phyloP scores from a whole-genome alignment of 2,113 vertebrate genomes.

The Ranitomeya imitator region DNA sequence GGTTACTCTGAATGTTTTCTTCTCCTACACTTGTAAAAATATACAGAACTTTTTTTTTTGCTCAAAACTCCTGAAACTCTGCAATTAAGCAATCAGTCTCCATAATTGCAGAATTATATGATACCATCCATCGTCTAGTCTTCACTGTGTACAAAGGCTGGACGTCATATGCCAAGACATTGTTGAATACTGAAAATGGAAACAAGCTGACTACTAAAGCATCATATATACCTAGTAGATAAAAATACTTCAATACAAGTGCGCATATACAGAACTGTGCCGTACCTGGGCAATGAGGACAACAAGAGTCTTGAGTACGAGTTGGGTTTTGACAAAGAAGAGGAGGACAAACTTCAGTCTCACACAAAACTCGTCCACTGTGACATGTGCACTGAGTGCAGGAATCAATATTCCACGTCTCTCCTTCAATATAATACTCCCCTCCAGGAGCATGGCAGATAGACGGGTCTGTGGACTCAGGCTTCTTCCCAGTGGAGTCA shows the following conservation, averaged over 20 bases:
- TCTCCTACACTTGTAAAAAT: background rate
- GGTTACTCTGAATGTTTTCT: background rate
- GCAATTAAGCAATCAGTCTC: background rate
- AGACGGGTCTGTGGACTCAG: slow-evolving; percentile 79
- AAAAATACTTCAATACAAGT: background rate
- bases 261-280: background rate
- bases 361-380: slow-evolving; percentile 84
- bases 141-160: background rate
- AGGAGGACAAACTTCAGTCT: slow-evolving; percentile 88
- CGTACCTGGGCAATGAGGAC: slow-evolving; percentile 85
- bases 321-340: slow-evolving; percentile 86
- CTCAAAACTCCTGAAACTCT: background rate
- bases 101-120: background rate
- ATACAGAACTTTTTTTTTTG: background rate
- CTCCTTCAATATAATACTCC: slow-evolving; percentile 87
- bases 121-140: background rate
- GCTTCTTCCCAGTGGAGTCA: slow-evolving; percentile 78
- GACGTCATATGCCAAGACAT: background rate
- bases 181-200: background rate
- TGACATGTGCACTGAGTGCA: slow-evolving; percentile 89
- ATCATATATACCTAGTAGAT: background rate
- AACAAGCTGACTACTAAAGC: background rate
- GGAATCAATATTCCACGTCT: slow-evolving; percentile 88
- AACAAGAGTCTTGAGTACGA: slow-evolving; percentile 87
- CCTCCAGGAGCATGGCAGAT: slow-evolving; percentile 87